phyloP scores from a whole-genome alignment of 2,797 vertebrate genomes.

The Leucoraja ocellata region DNA sequence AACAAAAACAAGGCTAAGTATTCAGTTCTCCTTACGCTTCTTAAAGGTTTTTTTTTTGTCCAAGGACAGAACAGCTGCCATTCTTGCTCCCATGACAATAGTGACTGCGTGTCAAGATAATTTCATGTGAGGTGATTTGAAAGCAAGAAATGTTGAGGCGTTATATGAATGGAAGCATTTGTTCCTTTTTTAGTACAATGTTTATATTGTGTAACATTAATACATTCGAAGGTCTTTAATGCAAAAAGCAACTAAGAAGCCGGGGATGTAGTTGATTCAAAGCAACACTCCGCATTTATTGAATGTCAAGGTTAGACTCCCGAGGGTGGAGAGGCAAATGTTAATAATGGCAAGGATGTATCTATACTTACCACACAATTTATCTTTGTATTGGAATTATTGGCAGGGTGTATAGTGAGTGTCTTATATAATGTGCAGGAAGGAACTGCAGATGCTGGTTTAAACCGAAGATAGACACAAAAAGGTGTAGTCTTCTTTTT shows the following conservation, averaged over 20 bases:
- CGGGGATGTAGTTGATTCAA: conserved; percentile 2
- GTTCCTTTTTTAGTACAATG: not conserved
- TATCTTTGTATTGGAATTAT: not conserved
- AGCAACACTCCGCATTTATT: not conserved
- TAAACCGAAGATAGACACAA: too few relatives aligned
- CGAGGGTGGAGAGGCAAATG: not conserved
- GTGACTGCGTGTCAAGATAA: not conserved
- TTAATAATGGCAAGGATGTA: not conserved
- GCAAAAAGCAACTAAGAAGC: not conserved
- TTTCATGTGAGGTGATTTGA: not conserved
- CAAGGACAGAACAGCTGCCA: not conserved
- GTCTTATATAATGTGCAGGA: too few relatives aligned
- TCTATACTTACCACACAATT: not conserved
- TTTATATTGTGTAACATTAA: conserved; percentile 11
- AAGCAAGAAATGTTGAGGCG: not conserved
- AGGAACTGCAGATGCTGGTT: too few relatives aligned
- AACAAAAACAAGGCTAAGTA: not conserved
- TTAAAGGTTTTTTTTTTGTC: not conserved
- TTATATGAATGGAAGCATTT: not conserved
- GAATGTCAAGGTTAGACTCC: not conserved
- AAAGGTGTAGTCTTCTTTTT: too few relatives aligned
- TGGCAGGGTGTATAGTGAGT: not conserved
- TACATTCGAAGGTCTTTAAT: not conserved
- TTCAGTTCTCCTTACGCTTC: not conserved
- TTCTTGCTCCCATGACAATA: not conserved